A percentile compares a stretch with the other conserved stretches of the same genome.
Conservation (phyloP, 2,113 vertebrate genomes). For the Gambusia holbrooki region DNA sequence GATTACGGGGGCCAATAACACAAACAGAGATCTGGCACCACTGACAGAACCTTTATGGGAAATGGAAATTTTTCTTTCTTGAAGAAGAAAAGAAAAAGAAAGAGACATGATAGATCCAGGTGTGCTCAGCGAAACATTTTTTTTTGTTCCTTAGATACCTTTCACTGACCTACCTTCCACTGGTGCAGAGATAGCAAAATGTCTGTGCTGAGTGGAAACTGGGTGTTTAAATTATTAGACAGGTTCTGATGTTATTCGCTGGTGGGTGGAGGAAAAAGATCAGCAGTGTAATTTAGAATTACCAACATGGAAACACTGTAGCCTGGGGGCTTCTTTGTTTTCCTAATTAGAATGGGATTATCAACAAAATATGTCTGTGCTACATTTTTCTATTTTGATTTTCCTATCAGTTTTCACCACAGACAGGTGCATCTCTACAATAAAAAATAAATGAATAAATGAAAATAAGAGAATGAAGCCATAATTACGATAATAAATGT, state of each 20-base stretch:
- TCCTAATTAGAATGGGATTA: too few relatives aligned
- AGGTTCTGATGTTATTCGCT: not conserved
- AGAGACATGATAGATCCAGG: not conserved
- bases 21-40: constrained; percentile 43
- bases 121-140: constrained; percentile 1
- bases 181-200: not conserved
- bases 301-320: too few relatives aligned
- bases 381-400: too few relatives aligned
- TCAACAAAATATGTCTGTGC: too few relatives aligned
- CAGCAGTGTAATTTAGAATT: too few relatives aligned
- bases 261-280: too few relatives aligned
- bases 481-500: too few relatives aligned
- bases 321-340: too few relatives aligned
- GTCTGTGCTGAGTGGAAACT: not conserved
- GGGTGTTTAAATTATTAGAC: not conserved
- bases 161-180: not conserved
- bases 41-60: constrained; percentile 17
- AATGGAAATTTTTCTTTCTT: constrained; percentile 5
- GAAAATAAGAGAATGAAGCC: too few relatives aligned
- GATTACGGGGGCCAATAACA: constrained; percentile 40
- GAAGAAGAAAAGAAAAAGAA: constrained; percentile 5
- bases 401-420: too few relatives aligned
- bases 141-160: not conserved
- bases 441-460: too few relatives aligned
- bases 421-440: too few relatives aligned